Base-by-base conservation (phyloP, 2,888 invertebrate genomes). In the Nudaria mundana region DNA sequence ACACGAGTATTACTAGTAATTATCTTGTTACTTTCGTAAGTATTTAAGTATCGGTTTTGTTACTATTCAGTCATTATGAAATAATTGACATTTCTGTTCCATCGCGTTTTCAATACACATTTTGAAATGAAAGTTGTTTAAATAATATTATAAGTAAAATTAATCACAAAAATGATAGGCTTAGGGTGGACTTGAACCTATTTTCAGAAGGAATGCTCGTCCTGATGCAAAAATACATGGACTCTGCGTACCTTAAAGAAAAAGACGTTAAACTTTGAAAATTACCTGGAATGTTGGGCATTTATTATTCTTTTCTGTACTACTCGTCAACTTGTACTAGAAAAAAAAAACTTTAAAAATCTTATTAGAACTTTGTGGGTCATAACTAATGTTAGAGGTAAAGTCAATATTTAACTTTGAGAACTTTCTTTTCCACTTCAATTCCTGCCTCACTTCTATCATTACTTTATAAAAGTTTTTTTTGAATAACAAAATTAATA, bases 401-500 rank as follows among this genome's bases (percentile, higher is more conserved):
- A 15, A 28, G 1, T 14, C 14, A 14, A 14, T 14, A n/a, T 4
- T 13, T 14, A 28, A 28, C 24, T 10, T 11, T 12, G 6, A 25
- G 12, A 28, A 13, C 8, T 28, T 31, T 29, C 30, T 36, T 33
- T 34, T 32, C 42, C 24, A 8, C 10, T 8, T 8, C 23, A 6
- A 8, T 13, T 30, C 34, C 25, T 39, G 42, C 40, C 12, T 13
- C 12, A 13, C 34, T 25, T 25, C 26, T 25, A 34, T 28, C 44
- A 45, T 44, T 29, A 40, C 34, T 41, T 29, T 32, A 32, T 28
- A 35, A 11, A 32, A 20, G 8, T 28, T 25, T 20, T 32, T 39
- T 12, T 12, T 15, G 14, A 14, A 18, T 18, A 14, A 8, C 6
- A 18, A 32, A n/a, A n/a, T n/a, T n/a, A 7, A 12, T 29, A 39